phyloP scores from a whole-genome alignment of 2,888 invertebrate species.

The Parthenolecanium corni region DNA sequence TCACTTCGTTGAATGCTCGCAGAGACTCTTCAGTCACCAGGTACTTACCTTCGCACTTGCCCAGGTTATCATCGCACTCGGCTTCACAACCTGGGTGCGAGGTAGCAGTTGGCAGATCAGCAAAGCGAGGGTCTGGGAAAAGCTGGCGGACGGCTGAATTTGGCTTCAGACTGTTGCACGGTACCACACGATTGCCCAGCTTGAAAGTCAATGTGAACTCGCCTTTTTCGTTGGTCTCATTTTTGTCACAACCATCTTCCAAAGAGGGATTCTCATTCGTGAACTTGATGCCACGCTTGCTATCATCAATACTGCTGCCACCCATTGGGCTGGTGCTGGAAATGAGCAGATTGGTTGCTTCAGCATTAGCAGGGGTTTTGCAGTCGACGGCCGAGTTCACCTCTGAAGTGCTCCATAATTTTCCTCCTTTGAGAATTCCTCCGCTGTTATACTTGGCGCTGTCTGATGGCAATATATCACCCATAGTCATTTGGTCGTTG shows the following conservation, averaged over 20 bases:
- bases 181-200: constrained; percentile 45
- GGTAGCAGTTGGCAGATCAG: constrained; percentile 48
- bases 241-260: constrained; percentile 32
- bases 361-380: neutral
- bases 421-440: constrained; percentile 68
- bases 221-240: constrained; percentile 31
- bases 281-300: constrained; percentile 30
- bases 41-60: constrained; percentile 41
- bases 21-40: constrained; percentile 64
- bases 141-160: constrained; percentile 76
- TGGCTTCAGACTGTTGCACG: constrained; percentile 34
- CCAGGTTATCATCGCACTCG: constrained; percentile 36
- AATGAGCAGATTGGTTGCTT: neutral
- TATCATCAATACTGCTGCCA: constrained; percentile 5
- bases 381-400: neutral
- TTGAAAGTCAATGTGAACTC: constrained; percentile 48
- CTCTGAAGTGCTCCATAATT: constrained; percentile 51
- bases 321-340: neutral
- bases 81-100: neutral
- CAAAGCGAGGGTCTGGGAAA: constrained; percentile 55
- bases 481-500: constrained; percentile 21
- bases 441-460: constrained; percentile 38
- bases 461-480: constrained; percentile 30
- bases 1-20: constrained; percentile 47
- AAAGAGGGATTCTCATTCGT: constrained; percentile 29